phyloP scores from a whole-genome alignment of 1,140 invertebrate genomes.

The Drosophila takahashii region DNA sequence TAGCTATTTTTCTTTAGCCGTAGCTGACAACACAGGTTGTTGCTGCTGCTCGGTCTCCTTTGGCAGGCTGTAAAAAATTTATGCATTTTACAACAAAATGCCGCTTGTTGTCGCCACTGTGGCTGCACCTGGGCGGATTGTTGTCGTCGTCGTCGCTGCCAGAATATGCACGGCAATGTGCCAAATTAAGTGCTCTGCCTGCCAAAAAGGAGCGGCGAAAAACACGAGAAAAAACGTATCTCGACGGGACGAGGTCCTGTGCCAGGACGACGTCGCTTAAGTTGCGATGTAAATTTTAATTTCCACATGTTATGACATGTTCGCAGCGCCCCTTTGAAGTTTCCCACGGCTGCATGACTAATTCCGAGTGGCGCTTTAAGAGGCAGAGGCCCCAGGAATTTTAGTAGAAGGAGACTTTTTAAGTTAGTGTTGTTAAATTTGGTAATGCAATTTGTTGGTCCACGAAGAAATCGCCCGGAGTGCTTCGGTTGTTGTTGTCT shows the following conservation, averaged over 20 bases:
- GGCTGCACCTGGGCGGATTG: conserved; percentile 66
- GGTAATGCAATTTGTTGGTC: conserved; percentile 18
- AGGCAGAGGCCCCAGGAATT: conserved; percentile 2
- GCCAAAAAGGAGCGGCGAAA: conserved; percentile 35
- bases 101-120: conserved; percentile 62
- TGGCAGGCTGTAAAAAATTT: conserved; percentile 62
- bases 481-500: conserved; percentile 24
- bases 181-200: conserved; percentile 75
- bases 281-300: conserved; percentile 82
- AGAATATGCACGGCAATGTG: conserved; percentile 67
- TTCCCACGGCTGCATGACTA: conserved; percentile 14
- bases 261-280: conserved; percentile 62
- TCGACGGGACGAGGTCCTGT: conserved; percentile 20
- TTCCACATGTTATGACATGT: conserved; percentile 77
- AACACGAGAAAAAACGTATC: conserved; percentile 13
- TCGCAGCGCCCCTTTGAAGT: conserved; percentile 62
- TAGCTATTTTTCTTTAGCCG: not conserved
- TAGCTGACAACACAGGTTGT: conserved; percentile 11
- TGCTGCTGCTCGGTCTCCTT: not conserved
- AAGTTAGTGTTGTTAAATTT: conserved; percentile 13
- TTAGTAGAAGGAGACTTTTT: not conserved
- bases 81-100: conserved; percentile 70
- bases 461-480: not conserved
- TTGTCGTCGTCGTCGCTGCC: conserved; percentile 57
- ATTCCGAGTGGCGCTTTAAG: conserved; percentile 18